Evolutionary conservation across 1,140 invertebrate genomes (phyloP).

Genomic region (Drosophila sulfurigaster): DNA sequence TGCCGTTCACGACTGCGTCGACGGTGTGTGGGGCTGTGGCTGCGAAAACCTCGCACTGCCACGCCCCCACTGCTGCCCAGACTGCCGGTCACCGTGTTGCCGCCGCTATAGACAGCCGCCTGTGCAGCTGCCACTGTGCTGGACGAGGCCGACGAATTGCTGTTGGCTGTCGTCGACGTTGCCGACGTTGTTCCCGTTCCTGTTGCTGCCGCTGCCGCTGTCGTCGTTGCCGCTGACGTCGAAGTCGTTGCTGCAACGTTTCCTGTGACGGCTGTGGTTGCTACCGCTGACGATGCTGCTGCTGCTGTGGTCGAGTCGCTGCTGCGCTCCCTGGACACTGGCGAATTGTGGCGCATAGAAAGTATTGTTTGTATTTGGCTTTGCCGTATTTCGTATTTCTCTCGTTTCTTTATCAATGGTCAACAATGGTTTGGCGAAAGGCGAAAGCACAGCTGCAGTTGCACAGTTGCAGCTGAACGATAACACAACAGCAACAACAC

Average conservation of each 20-base stretch:
- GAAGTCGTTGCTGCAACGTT: slow-evolving; percentile 15
- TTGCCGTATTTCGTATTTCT: slow-evolving; percentile 20
- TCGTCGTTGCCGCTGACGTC: slow-evolving; percentile 29
- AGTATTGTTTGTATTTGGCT: slow-evolving; percentile 53
- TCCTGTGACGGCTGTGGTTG: slow-evolving; percentile 37
- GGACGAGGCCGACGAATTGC: slow-evolving; percentile 74
- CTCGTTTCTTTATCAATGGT: slow-evolving; percentile 27
- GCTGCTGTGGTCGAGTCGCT: slow-evolving; percentile 62
- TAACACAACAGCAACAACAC: slow-evolving; percentile 9
- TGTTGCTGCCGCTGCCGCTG: slow-evolving; percentile 11
- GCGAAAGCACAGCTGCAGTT: neutral
- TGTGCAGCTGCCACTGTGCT: slow-evolving; percentile 81
- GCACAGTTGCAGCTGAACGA: slow-evolving; percentile 13
- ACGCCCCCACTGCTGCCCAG: slow-evolving; percentile 67
- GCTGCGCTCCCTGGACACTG: slow-evolving; percentile 82
- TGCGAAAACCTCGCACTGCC: slow-evolving; percentile 78
- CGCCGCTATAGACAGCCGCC: slow-evolving; percentile 80
- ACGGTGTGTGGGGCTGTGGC: slow-evolving; percentile 81
- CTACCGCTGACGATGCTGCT: slow-evolving; percentile 49
- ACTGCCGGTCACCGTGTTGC: slow-evolving; percentile 80
- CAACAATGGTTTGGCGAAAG: neutral
- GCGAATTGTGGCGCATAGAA: slow-evolving; percentile 78
- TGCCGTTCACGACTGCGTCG: slow-evolving; percentile 81
- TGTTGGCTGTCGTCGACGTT: slow-evolving; percentile 61
- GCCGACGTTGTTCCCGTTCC: slow-evolving; percentile 42